Conservation (phyloP, 2,113 vertebrate species). For the Rhinichthys klamathensis region DNA sequence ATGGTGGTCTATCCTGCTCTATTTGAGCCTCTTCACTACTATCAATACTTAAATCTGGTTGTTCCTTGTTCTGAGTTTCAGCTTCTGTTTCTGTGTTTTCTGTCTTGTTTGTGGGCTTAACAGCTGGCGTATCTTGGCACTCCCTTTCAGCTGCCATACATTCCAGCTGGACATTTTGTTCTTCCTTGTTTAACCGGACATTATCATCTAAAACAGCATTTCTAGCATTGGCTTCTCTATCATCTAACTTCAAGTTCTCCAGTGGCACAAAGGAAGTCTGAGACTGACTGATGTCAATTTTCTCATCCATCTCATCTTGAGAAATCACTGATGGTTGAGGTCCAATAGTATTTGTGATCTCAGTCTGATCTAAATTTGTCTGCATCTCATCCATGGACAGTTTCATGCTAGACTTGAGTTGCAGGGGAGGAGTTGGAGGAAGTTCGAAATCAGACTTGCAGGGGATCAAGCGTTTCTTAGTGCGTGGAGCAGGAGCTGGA, state of each 20-base stretch:
- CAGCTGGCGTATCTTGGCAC: background rate
- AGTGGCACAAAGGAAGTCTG: background rate
- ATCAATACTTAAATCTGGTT: slow-evolving; percentile 17
- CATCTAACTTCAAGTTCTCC: background rate
- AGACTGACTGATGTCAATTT: background rate
- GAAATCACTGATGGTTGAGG: background rate
- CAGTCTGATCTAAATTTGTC: slow-evolving; percentile 1
- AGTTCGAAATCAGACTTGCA: slow-evolving; percentile 60
- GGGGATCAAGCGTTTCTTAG: slow-evolving; percentile 68
- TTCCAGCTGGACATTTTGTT: slow-evolving; percentile 15
- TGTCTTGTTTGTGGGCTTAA: background rate
- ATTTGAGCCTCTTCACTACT: slow-evolving; percentile 38
- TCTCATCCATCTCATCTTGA: background rate
- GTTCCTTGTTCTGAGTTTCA: slow-evolving; percentile 14
- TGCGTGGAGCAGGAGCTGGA: slow-evolving; percentile 47
- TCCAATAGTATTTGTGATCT: background rate
- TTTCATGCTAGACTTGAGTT: background rate
- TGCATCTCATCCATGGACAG: background rate
- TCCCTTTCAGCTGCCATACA: slow-evolving; percentile 4
- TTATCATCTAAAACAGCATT: background rate
- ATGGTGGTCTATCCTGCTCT: slow-evolving; percentile 22
- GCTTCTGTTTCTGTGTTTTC: background rate
- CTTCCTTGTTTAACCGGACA: background rate
- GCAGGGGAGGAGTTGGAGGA: slow-evolving; percentile 24
- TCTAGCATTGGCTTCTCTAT: slow-evolving; percentile 2